Conservation (phyloP, 1,140 invertebrate genomes). For the Hesperophylax magnus region DNA sequence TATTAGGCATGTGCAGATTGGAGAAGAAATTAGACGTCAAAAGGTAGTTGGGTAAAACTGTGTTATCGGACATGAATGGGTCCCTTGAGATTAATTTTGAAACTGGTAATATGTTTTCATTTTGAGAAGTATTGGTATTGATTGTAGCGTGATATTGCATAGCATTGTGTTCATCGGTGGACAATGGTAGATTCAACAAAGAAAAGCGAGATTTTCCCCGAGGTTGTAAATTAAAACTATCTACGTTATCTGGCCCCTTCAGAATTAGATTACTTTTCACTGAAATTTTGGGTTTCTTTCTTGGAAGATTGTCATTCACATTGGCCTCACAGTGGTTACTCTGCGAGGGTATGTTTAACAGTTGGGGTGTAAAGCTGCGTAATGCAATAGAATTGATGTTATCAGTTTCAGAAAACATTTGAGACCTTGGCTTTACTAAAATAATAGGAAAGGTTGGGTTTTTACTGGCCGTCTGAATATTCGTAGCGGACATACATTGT, state of each 20-base stretch:
- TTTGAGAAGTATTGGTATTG: slow-evolving; percentile 8
- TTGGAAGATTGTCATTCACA: slow-evolving; percentile 53
- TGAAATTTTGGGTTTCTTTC: slow-evolving; percentile 70
- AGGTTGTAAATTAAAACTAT: slow-evolving; percentile 67
- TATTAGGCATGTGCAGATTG: slow-evolving; percentile 31
- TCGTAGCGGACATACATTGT: neutral
- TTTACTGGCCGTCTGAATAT: neutral
- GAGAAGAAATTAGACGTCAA: slow-evolving; percentile 53
- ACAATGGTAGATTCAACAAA: slow-evolving; percentile 3
- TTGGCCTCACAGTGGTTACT: slow-evolving; percentile 25
- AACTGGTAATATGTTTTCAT: neutral
- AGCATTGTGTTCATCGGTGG: neutral
- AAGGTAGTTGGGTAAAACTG: slow-evolving; percentile 23
- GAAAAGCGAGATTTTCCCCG: slow-evolving; percentile 55
- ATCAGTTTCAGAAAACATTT: slow-evolving; percentile 18
- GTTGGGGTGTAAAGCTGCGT: slow-evolving; percentile 1
- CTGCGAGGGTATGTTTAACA: slow-evolving; percentile 27
- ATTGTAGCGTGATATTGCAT: slow-evolving; percentile 6
- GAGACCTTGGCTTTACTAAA: slow-evolving; percentile 34
- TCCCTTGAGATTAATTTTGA: slow-evolving; percentile 27
- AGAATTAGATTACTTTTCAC: slow-evolving; percentile 69
- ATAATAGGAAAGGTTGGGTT: slow-evolving; percentile 26
- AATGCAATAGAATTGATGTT: neutral
- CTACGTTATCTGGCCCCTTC: slow-evolving; percentile 67
- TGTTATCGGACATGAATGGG: slow-evolving; percentile 25